These are phyloP conservation scores for Hypothenemus hampei DNA, from an alignment of 1,140 invertebrate genomes.

Conservation along the genomic window DNA sequence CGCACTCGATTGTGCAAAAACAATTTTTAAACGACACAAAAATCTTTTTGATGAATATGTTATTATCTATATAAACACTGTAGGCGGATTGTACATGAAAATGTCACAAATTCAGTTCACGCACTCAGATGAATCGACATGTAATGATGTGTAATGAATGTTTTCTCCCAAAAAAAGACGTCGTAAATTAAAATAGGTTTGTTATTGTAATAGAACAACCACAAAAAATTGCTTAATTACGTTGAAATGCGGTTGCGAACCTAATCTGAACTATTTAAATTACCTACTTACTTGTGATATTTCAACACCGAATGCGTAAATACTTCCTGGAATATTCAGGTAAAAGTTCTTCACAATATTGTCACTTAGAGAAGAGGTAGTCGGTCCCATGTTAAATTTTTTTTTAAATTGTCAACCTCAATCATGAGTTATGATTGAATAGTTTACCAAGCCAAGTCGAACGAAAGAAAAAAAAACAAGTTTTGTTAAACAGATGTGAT, in stretches of 20 bases:
- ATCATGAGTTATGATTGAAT: constrained; percentile 27
- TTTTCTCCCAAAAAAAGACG: neutral
- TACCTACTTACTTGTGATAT: neutral
- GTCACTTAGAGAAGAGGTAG: too few relatives aligned
- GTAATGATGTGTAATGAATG: neutral
- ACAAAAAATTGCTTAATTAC: neutral
- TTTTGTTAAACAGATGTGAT: constrained; percentile 23
- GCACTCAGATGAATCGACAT: too few relatives aligned
- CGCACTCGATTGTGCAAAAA: constrained; percentile 11
- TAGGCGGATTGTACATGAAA: too few relatives aligned
- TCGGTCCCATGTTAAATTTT: too few relatives aligned
- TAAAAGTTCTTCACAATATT: too few relatives aligned
- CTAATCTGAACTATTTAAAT: neutral
- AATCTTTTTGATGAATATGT: neutral
- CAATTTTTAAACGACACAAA: neutral
- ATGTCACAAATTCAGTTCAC: too few relatives aligned
- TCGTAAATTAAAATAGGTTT: neutral
- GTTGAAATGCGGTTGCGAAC: neutral
- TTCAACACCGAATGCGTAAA: neutral
- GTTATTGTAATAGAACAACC: neutral
- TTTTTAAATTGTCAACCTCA: constrained; percentile 24
- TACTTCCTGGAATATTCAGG: neutral
- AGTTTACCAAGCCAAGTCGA: too few relatives aligned
- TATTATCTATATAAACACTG: neutral
- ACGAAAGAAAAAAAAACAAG: constrained; percentile 21